Conservation (phyloP, 2,888 invertebrate species). For the Amblyjoppa fuscipennis region DNA sequence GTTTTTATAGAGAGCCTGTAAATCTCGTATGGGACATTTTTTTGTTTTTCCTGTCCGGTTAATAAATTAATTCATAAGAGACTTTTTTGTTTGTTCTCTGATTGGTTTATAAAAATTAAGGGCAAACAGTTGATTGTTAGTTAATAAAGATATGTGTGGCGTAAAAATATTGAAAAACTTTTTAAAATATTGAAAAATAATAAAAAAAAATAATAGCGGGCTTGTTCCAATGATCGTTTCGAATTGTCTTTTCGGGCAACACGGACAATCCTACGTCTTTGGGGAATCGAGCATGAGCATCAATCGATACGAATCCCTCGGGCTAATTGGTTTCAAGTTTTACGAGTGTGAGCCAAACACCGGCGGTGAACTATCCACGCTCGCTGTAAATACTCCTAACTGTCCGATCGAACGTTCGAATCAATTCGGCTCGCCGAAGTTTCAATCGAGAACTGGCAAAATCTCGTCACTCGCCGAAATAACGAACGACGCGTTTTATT, state of each 20-base stretch:
- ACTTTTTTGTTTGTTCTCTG: too few species aligned
- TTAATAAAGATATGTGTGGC: background rate
- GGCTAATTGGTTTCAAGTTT: constrained; percentile 66
- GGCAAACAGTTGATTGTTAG: background rate
- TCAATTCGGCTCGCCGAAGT: constrained; percentile 41
- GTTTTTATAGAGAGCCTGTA: too few species aligned
- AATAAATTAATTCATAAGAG: too few species aligned
- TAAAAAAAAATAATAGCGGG: background rate
- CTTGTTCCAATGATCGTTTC: background rate
- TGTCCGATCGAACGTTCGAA: constrained; percentile 59
- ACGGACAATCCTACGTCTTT: background rate
- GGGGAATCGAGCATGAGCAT: constrained; percentile 4
- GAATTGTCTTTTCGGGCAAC: background rate
- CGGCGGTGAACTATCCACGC: constrained; percentile 41
- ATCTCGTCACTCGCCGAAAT: constrained; percentile 54
- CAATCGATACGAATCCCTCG: constrained; percentile 63
- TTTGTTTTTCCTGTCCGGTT: too few species aligned
- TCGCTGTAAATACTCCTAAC: constrained; percentile 63
- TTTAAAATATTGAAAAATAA: too few species aligned
- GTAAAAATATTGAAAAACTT: background rate
- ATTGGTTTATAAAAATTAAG: background rate
- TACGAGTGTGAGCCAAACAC: constrained; percentile 49
- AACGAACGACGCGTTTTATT: constrained; percentile 36
- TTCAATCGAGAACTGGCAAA: constrained; percentile 54
- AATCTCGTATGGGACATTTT: too few species aligned